Evolutionary conservation across 2,888 invertebrate genomes (phyloP), one percentile per base, ranked within the genome.

Genomic region (Poecilus cupreus): DNA sequence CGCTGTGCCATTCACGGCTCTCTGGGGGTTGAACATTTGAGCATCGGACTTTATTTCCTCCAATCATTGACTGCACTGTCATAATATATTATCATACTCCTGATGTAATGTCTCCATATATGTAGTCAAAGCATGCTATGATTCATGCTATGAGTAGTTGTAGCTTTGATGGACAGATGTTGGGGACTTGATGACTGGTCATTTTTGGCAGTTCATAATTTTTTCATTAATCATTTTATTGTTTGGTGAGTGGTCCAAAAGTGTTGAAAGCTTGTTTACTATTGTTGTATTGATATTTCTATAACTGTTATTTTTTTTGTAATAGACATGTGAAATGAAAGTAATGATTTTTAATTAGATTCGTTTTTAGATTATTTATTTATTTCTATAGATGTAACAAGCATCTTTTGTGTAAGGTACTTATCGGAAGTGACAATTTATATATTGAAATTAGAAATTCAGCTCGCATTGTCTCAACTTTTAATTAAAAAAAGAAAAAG

Each of bases 151-250:
- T 54, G 54, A 20, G 22, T 54, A 54, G 16, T 32, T 64, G 16
- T 16, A 64, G n/a, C 10, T 13, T 24, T 26, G 75, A 26, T 32
- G 51, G 76, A 76, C 76, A 76, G 54, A 76, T 76, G 75, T 18
- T 32, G 49, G 24, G 20, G 10, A 13, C 13, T 54, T 54, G n/a
- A 32, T 70, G 70, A 70, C 70, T 76, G 76, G 76, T 76, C 76
- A 76, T 32, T 76, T 76, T 76, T 76, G 76, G 43, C 32, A 37
- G 18, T 76, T 54, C 18, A 76, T 76, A 51, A 76, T 76, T 37
- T 76, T 57, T 76, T 37, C 32, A 76, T 76, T 76, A 54, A 76
- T 76, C 76, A 54, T 32, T 57, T 57, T 37, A 39, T 11, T 74
- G 43, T 24, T 70, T 11, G 37, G 37, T 46, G 16, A 18, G 11